A percentile compares a stretch with the other conserved stretches of the same genome.
Conservation (phyloP, 1,140 invertebrate genomes). For the Bombus breviceps region DNA sequence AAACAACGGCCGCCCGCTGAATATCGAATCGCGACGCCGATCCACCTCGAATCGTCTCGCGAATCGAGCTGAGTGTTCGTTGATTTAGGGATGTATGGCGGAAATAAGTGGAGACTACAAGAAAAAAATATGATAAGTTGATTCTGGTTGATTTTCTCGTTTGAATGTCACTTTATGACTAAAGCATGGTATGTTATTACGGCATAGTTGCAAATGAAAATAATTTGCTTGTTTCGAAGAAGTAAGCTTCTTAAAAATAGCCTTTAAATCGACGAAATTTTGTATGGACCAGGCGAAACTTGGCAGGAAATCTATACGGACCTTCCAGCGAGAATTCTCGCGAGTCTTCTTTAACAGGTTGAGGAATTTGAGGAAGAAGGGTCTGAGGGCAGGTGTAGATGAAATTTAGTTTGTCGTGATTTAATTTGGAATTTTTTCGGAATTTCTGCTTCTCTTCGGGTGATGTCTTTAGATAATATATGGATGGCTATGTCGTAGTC, state of each 20-base stretch:
- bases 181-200: too few relatives aligned
- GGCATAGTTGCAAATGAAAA: too few relatives aligned
- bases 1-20: constrained; percentile 44
- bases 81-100: too few relatives aligned
- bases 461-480: neutral
- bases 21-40: constrained; percentile 25
- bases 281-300: too few relatives aligned
- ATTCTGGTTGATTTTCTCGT: too few relatives aligned
- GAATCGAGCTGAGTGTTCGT: neutral
- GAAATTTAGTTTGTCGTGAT: neutral
- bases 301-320: neutral
- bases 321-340: neutral
- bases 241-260: too few relatives aligned
- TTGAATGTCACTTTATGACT: too few relatives aligned
- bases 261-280: too few relatives aligned
- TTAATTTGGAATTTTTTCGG: neutral
- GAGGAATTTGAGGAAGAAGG: neutral
- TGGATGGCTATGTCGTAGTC: neutral
- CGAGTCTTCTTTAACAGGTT: neutral
- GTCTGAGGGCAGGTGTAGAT: neutral
- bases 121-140: too few relatives aligned
- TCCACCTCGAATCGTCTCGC: neutral
- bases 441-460: neutral
- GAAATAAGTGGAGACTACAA: too few relatives aligned
- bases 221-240: too few relatives aligned